Evolutionary conservation across 1,140 invertebrate genomes (phyloP), one percentile per base, ranked within the genome.

Genomic region (Drosophila cardini): DNA sequence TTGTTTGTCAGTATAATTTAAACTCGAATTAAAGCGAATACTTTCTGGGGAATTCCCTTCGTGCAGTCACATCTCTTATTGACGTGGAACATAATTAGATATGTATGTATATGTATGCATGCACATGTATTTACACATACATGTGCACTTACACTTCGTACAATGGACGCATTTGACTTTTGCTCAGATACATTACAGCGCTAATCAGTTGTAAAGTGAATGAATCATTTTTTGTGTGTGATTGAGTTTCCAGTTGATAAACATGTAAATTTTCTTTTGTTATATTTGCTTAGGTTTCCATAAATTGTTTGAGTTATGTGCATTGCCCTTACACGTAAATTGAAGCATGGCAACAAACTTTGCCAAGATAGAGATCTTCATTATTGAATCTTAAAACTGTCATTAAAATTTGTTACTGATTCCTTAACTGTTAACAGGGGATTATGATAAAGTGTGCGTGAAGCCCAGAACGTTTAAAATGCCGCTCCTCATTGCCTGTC

Each of bases 391-490:
- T 36, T 36, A 46, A 42, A 57, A 34, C 26, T 83, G 53, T 57
- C 69, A 53, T 16, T 70, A 43, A 21, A 70, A 58, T 57, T 67
- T 62, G 50, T 61, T 71, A 38, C 43, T 78, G 74, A 53, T 16
- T 32, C 15, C 32, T 10, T 55, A 72, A 60, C 50, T 61, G 38
- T 18, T n/a, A 45, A 60, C 1, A n/a, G 73, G 5, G 76, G 60
- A 70, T 87, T 89, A 84, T 63, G 83, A 87, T 87, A 87, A 87
- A 40, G 55, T 55, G 50, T 87, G 83, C 83, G 83, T 87, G 83
- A 58, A 69, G 21, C 30, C 30, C 21, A 32, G 15, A 80, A 75
- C 80, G 83, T 84, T 48, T 34, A 6, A 40, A 46, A 58, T 62
- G 65, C 34, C 38, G 15, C 30, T 72, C 16, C 4, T 13, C 26